phyloP scores from a whole-genome alignment of 2,113 vertebrate species.

The Cnemophilus loriae region DNA sequence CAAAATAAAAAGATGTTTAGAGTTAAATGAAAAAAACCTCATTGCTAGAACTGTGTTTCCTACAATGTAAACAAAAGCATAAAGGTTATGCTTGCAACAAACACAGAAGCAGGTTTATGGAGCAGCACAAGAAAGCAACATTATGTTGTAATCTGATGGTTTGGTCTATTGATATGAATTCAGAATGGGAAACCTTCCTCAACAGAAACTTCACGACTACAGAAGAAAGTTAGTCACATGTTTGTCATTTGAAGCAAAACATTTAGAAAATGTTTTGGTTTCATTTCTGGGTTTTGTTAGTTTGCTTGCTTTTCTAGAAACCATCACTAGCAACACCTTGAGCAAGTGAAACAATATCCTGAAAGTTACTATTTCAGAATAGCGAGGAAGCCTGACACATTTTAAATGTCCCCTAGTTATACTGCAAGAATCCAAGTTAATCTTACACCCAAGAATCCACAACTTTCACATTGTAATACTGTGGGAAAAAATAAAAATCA shows the following conservation, averaged over 20 bases:
- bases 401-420: neutral
- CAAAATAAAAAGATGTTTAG: conserved; percentile 66
- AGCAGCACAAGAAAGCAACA: conserved; percentile 52
- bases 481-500: fast-evolving
- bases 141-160: neutral
- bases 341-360: neutral
- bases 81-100: conserved; percentile 58
- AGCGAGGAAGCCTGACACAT: neutral
- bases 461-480: neutral
- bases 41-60: conserved; percentile 63
- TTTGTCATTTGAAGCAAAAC: neutral
- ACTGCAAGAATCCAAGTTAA: neutral
- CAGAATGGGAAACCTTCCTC: conserved; percentile 14
- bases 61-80: conserved; percentile 66
- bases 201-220: neutral
- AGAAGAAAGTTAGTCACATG: neutral
- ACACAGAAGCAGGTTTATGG: conserved; percentile 58
- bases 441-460: neutral
- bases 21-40: conserved; percentile 58
- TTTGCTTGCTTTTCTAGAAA: neutral
- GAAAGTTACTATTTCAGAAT: neutral
- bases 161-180: conserved; percentile 50
- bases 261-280: neutral
- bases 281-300: neutral
- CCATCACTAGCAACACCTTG: neutral